Percentiles rank a stretch among this genome's conserved stretches.
Conservation (phyloP, 2,888 invertebrate species). For the Cantharis rufa region DNA sequence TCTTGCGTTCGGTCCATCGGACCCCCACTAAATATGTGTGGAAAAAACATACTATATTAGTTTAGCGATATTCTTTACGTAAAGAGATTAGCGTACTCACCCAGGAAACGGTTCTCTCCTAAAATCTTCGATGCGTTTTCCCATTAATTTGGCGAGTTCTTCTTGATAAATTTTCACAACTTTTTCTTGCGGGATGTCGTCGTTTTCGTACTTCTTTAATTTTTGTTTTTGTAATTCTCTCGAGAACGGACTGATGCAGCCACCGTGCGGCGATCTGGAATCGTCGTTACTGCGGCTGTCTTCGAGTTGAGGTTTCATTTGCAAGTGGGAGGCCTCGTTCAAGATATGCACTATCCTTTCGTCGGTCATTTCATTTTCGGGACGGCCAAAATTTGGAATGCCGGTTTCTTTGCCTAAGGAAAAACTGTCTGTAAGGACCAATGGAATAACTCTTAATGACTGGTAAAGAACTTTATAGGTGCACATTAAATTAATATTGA, state of each 20-base stretch:
- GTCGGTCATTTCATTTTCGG: conserved; percentile 79
- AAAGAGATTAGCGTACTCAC: conserved; percentile 58
- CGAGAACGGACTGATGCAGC: conserved; percentile 82
- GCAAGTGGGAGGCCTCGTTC: conserved; percentile 85
- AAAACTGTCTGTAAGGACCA: conserved; percentile 55
- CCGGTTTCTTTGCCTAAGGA: conserved; percentile 81
- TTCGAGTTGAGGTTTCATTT: conserved; percentile 71
- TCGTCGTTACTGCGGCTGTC: conserved; percentile 79
- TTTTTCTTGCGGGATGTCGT: conserved; percentile 95
- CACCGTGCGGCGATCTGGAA: conserved; percentile 78
- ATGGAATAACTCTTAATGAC: conserved; percentile 24
- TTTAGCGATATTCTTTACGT: conserved; percentile 56
- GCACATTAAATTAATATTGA: not conserved
- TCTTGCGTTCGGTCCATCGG: conserved; percentile 75
- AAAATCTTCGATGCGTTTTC: conserved; percentile 72
- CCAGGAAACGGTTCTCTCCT: conserved; percentile 80
- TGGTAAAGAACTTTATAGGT: not conserved
- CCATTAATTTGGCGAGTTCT: conserved; percentile 92
- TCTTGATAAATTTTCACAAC: conserved; percentile 94
- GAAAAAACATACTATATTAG: conserved; percentile 77
- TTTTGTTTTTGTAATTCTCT: conserved; percentile 75
- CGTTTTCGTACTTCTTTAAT: conserved; percentile 86
- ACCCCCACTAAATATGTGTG: conserved; percentile 76
- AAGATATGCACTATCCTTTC: conserved; percentile 93
- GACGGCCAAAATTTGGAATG: conserved; percentile 76